A percentile compares a stretch with the other conserved stretches of the same genome.
These are phyloP conservation scores for Mimachlamys varia DNA, from an alignment of 2,888 invertebrate species.

Conservation along the genomic window DNA sequence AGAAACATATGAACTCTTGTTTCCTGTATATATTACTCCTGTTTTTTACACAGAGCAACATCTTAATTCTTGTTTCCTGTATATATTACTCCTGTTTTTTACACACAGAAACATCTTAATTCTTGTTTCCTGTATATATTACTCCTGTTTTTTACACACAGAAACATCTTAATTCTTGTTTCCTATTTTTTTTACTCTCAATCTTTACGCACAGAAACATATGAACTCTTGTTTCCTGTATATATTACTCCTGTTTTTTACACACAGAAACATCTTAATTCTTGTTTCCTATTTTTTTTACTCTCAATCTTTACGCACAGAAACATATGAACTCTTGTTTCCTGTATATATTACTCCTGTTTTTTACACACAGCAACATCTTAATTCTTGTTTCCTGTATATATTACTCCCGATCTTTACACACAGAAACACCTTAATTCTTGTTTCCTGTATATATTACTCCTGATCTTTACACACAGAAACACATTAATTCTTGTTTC, in stretches of 20 bases:
- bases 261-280: neutral
- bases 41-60: neutral
- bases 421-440: neutral
- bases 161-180: neutral
- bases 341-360: slow-evolving; percentile 1
- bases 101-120: neutral
- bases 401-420: slow-evolving; percentile 27
- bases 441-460: slow-evolving; percentile 6
- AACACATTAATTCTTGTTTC: neutral
- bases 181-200: slow-evolving; percentile 20
- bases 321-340: neutral
- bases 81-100: slow-evolving; percentile 14
- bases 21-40: slow-evolving; percentile 18
- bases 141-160: neutral
- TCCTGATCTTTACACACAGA: slow-evolving; percentile 1
- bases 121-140: neutral
- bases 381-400: neutral
- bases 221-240: neutral
- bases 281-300: neutral
- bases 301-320: slow-evolving; percentile 3
- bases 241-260: slow-evolving; percentile 9
- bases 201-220: neutral
- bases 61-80: neutral
- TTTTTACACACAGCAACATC: neutral
- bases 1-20: neutral